Percentiles rank a stretch among this genome's conserved stretches.
phyloP scores from a whole-genome alignment of 2,888 invertebrate species.

The Altica lythri region DNA sequence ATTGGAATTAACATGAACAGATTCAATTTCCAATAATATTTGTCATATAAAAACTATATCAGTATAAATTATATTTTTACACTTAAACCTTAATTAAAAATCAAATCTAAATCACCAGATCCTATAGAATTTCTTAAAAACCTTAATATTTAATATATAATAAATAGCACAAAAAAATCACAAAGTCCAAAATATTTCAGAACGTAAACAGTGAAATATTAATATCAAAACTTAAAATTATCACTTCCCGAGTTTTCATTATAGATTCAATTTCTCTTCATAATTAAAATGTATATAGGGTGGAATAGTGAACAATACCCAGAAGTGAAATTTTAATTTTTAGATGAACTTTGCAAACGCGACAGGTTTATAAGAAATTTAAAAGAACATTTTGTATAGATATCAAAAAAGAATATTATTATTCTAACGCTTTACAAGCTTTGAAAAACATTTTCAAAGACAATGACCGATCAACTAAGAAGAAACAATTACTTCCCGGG shows the following conservation, averaged over 20 bases:
- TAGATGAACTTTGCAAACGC: constrained; percentile 6
- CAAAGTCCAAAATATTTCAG: constrained; percentile 11
- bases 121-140: constrained; percentile 13
- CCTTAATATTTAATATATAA: constrained; percentile 9
- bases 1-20: too few relatives aligned
- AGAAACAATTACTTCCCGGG: too few relatives aligned
- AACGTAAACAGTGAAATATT: constrained; percentile 1
- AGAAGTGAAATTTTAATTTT: constrained; percentile 9
- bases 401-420: too few relatives aligned
- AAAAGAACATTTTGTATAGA: not conserved
- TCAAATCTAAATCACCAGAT: constrained; percentile 13
- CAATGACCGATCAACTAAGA: too few relatives aligned
- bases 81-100: too few relatives aligned
- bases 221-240: not conserved
- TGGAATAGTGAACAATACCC: too few relatives aligned
- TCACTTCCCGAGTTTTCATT: too few relatives aligned
- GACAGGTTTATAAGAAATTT: not conserved
- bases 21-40: constrained; percentile 1
- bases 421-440: too few relatives aligned
- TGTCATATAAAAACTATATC: not conserved
- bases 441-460: too few relatives aligned
- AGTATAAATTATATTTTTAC: not conserved
- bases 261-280: not conserved
- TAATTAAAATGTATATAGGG: not conserved
- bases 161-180: constrained; percentile 18